Base-by-base conservation (phyloP, 2,113 vertebrate genomes). In the Centrocercus urophasianus region DNA sequence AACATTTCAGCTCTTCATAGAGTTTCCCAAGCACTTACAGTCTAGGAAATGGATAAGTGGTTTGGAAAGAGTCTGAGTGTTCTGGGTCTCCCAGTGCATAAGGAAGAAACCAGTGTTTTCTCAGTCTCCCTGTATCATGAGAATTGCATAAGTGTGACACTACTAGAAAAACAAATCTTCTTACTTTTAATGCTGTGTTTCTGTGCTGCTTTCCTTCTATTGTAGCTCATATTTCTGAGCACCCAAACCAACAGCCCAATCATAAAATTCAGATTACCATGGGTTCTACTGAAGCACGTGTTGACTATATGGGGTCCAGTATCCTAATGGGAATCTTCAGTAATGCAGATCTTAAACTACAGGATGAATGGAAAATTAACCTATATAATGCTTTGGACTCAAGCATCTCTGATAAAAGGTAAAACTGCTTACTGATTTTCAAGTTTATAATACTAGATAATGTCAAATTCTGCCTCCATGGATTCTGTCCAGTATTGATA, bases 321-420 rank as follows among this genome's bases (percentile, higher is more conserved):
- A 99, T 99, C 96, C 97, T 99, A 72, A 99, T 99, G 99, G 99
- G 99, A 4, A 98, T 99, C 85, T 99, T 99, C 97, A 99, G 99
- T 96, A 99, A 99, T 47, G 99, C 99, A 11, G 99, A 99, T 92
- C 98, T 99, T 78, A 98, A 99, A 96, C 98, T 99, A 38, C 99
- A 99, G 92, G 99, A 99, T 42, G 99, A 99, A 76, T 99, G 99
- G 99, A 99, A 99, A 96, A 99, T 99, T 93, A 99, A 99, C 90
- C 97, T 99, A 52, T 99, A 98, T 93, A 98, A 97, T 69, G 94
- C 98, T 9, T 66, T 98, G 24, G 99, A 99, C 67, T 98, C 98
- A 1, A 99, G 98, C 96, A 98, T 99, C 5, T 98, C 99, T 59
- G 99, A 99, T 95, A 99, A 99, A 97, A 99, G 99, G 99, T 99